A percentile compares a stretch with the other conserved stretches of the same genome.
Conservation (phyloP, 2,888 invertebrate species). For the Elaeidobius kamerunicus region DNA sequence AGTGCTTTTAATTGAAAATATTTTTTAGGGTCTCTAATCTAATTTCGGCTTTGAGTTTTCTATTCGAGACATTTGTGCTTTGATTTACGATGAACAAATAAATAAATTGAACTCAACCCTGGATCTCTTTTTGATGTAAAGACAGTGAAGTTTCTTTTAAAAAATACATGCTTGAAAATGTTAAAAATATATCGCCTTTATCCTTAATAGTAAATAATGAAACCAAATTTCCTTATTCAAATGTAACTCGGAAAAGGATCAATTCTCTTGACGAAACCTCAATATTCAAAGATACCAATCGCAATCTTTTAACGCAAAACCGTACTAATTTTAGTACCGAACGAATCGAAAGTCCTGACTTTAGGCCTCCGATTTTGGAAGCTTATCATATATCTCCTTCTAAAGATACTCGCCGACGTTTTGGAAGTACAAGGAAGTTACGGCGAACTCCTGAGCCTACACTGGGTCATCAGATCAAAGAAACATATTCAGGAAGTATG, state of each 20-base stretch:
- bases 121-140: too few relatives aligned
- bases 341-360: slow-evolving; percentile 20
- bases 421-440: slow-evolving; percentile 25
- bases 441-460: slow-evolving; percentile 1
- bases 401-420: slow-evolving; percentile 11
- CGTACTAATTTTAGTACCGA: slow-evolving; percentile 5
- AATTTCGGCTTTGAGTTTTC: too few relatives aligned
- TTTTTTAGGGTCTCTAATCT: too few relatives aligned
- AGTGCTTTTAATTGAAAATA: too few relatives aligned
- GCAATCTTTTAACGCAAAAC: background rate
- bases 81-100: too few relatives aligned
- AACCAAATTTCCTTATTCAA: background rate
- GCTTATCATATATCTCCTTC: slow-evolving; percentile 23
- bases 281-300: background rate
- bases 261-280: background rate
- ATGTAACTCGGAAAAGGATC: too few relatives aligned
- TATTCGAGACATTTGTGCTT: too few relatives aligned
- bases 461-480: slow-evolving; percentile 2
- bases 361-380: slow-evolving; percentile 28
- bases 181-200: too few relatives aligned
- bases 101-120: too few relatives aligned
- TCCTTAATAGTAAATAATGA: background rate
- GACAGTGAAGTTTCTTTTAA: background rate
- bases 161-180: background rate
- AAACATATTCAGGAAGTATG: background rate